Conservation (phyloP, 1,140 invertebrate species). For the Armadillidium nasatum region DNA sequence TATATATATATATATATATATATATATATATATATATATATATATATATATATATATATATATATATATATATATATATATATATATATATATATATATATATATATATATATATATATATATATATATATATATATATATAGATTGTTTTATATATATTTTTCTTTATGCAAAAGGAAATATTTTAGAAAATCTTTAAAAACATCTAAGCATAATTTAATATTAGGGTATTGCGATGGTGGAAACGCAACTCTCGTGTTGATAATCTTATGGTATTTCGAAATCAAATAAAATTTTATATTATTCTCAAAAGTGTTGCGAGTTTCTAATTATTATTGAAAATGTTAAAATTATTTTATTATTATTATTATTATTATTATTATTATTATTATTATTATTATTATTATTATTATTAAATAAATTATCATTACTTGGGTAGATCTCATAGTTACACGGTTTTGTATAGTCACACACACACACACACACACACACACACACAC, state of each 20-base stretch:
- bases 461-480: too few species aligned
- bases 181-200: not conserved
- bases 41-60: not conserved
- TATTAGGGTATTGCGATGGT: not conserved
- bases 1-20: not conserved
- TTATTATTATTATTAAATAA: not conserved
- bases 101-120: not conserved
- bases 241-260: not conserved
- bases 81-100: not conserved
- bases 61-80: not conserved
- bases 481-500: too few species aligned
- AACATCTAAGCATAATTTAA: not conserved
- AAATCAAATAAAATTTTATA: slow-evolving; percentile 1
- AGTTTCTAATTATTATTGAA: not conserved
- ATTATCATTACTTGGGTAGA: too few species aligned
- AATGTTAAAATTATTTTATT: not conserved
- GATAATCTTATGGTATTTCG: not conserved
- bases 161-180: too few species aligned
- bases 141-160: not conserved
- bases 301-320: not conserved
- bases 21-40: not conserved
- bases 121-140: not conserved
- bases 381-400: slow-evolving; percentile 4
- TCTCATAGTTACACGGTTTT: too few species aligned
- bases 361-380: not conserved